Percentiles rank a stretch among this genome's conserved stretches.
Evolutionary conservation across 37 sponge, comb jelly and placozoan species (phyloP).

Genomic region (Chondrosia reniformis): DNA sequence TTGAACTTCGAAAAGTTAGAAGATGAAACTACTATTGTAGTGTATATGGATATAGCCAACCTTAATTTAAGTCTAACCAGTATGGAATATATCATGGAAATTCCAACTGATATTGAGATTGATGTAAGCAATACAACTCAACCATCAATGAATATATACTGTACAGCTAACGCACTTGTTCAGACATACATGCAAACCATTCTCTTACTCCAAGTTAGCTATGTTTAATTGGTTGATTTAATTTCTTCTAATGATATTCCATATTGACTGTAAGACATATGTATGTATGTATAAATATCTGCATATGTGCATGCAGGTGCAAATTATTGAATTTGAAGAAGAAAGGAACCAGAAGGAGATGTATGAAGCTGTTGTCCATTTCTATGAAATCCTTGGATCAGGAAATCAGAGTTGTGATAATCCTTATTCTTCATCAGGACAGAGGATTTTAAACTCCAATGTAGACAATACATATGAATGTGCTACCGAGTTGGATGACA

Average conservation of each 20-base stretch:
- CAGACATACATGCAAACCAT: too few relatives aligned
- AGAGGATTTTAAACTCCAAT: background rate
- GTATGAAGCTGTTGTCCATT: background rate
- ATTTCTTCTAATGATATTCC: too few relatives aligned
- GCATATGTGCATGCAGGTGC: too few relatives aligned
- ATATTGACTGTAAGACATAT: too few relatives aligned
- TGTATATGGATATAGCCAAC: slow-evolving; percentile 11
- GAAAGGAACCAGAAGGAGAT: background rate
- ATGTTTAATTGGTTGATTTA: too few relatives aligned
- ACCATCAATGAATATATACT: too few relatives aligned
- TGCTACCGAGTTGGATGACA: slow-evolving; percentile 3
- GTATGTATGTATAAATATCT: too few relatives aligned
- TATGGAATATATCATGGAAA: slow-evolving; percentile 11
- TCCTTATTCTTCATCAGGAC: background rate
- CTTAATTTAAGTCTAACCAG: background rate
- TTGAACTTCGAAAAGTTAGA: background rate
- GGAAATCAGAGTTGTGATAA: background rate
- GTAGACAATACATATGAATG: background rate
- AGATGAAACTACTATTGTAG: slow-evolving; percentile 6
- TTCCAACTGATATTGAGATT: slow-evolving; percentile 9
- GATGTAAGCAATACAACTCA: too few relatives aligned
- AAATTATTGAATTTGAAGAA: slow-evolving; percentile 8
- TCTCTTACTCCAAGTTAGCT: too few relatives aligned
- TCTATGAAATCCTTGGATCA: background rate
- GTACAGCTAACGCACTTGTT: too few relatives aligned